Percentiles rank a stretch among this genome's conserved stretches.
Conservation (phyloP, 2,888 invertebrate genomes). For the Caenorhabditis uteleia region DNA sequence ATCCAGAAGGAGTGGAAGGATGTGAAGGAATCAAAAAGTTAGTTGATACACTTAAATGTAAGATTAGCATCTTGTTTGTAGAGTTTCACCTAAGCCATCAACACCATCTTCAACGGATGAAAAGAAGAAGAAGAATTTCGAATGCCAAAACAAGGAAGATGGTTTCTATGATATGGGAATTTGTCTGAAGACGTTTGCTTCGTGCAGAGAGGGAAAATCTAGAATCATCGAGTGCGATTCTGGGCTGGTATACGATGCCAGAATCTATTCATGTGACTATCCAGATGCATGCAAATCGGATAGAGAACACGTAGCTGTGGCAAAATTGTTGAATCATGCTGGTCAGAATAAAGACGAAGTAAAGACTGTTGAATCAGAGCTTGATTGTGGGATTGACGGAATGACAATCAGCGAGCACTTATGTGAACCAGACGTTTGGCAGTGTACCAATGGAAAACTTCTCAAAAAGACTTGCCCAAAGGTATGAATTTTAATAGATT, state of each 20-base stretch:
- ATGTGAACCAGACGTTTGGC: no score
- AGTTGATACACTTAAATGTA: neutral
- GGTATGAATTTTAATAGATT: no score
- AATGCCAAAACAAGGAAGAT: constrained; percentile 31
- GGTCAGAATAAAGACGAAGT: no score
- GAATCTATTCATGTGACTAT: constrained; percentile 39
- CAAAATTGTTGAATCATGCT: constrained; percentile 24
- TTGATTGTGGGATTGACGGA: no score
- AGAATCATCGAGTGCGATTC: constrained; percentile 13
- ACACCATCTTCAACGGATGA: neutral
- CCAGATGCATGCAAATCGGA: constrained; percentile 31
- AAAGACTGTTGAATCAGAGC: no score
- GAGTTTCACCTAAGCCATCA: neutral
- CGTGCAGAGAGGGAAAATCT: constrained; percentile 12
- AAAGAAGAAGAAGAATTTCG: constrained; percentile 4
- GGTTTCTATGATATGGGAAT: constrained; percentile 23
- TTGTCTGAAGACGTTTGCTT: constrained; percentile 23
- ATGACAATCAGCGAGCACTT: no score
- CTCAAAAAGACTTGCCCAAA: no score
- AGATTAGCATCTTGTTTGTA: no score
- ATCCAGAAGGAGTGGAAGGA: constrained; percentile 22
- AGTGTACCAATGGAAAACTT: no score
- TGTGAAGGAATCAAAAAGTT: constrained; percentile 18
- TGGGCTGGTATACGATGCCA: constrained; percentile 29
- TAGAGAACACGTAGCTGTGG: constrained; percentile 13